Evolutionary conservation across 2,113 vertebrate genomes (phyloP), one percentile per base, ranked within the genome.

Genomic region (Phoenicopterus ruber): DNA sequence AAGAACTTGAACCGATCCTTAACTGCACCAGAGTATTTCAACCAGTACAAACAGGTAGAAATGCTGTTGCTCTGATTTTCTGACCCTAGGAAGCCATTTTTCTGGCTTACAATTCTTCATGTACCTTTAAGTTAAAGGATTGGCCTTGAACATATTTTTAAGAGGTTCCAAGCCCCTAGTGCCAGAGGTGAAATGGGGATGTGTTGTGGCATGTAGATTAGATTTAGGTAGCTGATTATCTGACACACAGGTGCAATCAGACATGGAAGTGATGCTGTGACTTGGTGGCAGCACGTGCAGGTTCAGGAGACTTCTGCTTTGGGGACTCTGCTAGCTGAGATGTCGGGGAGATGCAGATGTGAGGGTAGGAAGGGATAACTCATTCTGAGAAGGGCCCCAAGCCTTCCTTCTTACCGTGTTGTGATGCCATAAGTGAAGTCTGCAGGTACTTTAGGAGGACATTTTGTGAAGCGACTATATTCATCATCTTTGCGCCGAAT

Each of bases 371-470:
- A 85, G 3, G 59, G 47, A 81, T 42, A 11, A 54, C 6, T 46
- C 10, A 15, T 26, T 20, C 44, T 24, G 25, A 25, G 58, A 28
- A 70, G 44, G 24, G 2, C 10, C 54, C 47, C 9, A 49, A 24
- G 32, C 5, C 19, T 80, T 70, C 15, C 50, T 20, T 28, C 98
- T 98, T 96, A 99, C 99, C 98, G 97, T 69, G 97, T 13, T 29
- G 20, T 76, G 69, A 97, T 86, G 69, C 99, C 99, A 0, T 97
- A 99, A 0, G 98, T 98, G n/a, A 98, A 84, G 36, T 97, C 94
- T 6, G 97, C 58, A 34, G 96, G 97, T 3, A 84, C 11, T 11
- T 94, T 73, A 11, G 95, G 78, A 8, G 73, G 46, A 2, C 38
- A 66, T 86, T 32, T 96, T 66, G 71, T 92, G 42, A 93, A 32